phyloP scores from a whole-genome alignment of 2,888 invertebrate species.

The Drosophila siamana region DNA sequence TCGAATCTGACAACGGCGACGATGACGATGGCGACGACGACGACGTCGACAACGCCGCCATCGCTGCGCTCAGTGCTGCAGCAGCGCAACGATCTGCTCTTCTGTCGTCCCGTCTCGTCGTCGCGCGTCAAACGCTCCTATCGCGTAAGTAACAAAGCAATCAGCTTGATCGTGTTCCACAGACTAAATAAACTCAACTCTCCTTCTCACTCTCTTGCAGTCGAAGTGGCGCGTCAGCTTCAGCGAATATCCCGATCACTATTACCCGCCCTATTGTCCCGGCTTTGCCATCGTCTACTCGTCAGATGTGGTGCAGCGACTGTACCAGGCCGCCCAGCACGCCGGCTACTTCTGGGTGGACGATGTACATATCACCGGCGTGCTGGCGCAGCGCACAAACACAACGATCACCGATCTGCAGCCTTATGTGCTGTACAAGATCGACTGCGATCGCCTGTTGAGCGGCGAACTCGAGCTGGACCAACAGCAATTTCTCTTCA shows the following conservation, averaged over 20 bases:
- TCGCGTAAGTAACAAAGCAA: constrained; percentile 78
- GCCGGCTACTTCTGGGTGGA: constrained; percentile 93
- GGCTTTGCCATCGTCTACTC: constrained; percentile 91
- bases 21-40: no score
- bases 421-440: constrained; percentile 70
- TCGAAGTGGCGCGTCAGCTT: constrained; percentile 92
- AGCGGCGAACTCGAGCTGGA: constrained; percentile 72
- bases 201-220: constrained; percentile 22
- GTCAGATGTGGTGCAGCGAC: constrained; percentile 87
- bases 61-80: constrained; percentile 47
- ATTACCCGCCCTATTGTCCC: constrained; percentile 91
- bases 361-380: constrained; percentile 92
- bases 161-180: no score
- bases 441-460: constrained; percentile 66
- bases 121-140: constrained; percentile 88
- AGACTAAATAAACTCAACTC: not conserved
- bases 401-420: constrained; percentile 85
- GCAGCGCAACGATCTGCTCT: constrained; percentile 87
- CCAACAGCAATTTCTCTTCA: constrained; percentile 82
- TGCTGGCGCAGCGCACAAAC: constrained; percentile 86
- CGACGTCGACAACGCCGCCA: constrained; percentile 9
- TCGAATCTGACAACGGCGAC: constrained; percentile 48
- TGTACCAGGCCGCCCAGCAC: constrained; percentile 88
- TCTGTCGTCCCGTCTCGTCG: constrained; percentile 87
- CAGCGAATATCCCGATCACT: constrained; percentile 88